Conservation (phyloP, 1,140 invertebrate species). For the Rhyacophila brunnea region DNA sequence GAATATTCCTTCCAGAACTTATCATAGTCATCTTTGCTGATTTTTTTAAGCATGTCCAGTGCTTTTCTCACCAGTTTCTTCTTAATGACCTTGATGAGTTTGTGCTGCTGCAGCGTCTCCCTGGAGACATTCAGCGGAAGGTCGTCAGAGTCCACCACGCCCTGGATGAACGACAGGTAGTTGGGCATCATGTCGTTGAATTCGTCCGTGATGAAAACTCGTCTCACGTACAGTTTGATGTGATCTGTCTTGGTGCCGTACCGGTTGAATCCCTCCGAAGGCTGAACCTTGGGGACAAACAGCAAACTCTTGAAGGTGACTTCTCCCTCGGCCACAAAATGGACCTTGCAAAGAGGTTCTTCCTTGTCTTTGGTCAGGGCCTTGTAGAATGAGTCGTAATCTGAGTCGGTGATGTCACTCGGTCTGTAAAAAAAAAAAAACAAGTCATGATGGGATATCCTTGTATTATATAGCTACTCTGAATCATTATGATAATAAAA, state of each 20-base stretch:
- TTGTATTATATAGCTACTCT: background rate
- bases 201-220: slow-evolving; percentile 99
- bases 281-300: slow-evolving; percentile 87
- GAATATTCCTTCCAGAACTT: slow-evolving; percentile 99
- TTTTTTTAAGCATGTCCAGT: slow-evolving; percentile 97
- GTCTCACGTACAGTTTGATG: slow-evolving; percentile 94
- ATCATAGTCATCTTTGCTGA: slow-evolving; percentile 86
- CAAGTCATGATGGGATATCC: too few species aligned
- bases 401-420: slow-evolving; percentile 78
- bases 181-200: slow-evolving; percentile 99
- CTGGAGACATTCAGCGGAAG: slow-evolving; percentile 97
- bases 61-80: slow-evolving; percentile 98
- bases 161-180: slow-evolving; percentile 91
- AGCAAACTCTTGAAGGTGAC: slow-evolving; percentile 97
- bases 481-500: background rate
- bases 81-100: slow-evolving; percentile 98
- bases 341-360: slow-evolving; percentile 84
- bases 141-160: slow-evolving; percentile 99
- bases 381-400: slow-evolving; percentile 95
- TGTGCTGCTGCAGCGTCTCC: slow-evolving; percentile 98
- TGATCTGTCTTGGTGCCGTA: slow-evolving; percentile 94
- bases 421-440: slow-evolving; percentile 56
- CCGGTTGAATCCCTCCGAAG: slow-evolving; percentile 90
- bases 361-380: slow-evolving; percentile 88
- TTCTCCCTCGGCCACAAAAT: slow-evolving; percentile 98